These are phyloP conservation scores for Heliconius charithonia DNA, from an alignment of 2,888 invertebrate species.

Conservation along the genomic window DNA sequence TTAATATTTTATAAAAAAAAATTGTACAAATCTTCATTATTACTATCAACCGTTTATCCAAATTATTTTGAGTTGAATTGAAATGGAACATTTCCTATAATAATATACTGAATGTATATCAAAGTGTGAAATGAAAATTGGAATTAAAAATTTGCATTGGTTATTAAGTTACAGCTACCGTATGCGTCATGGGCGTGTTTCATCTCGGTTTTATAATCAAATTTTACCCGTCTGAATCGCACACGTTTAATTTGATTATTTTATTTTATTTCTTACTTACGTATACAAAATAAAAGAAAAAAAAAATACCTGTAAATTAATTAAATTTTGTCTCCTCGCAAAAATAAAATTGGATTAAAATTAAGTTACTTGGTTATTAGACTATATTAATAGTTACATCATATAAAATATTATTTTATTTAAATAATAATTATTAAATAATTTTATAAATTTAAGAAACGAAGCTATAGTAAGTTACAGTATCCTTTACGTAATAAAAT, in stretches of 20 bases:
- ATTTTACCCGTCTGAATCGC: not conserved
- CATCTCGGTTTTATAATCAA: not conserved
- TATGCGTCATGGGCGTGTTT: slow-evolving; percentile 1
- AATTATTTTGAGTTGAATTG: not conserved
- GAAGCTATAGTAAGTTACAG: not conserved
- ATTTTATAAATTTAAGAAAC: not conserved
- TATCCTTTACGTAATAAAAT: not conserved
- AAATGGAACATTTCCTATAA: not conserved
- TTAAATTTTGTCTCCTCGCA: not conserved
- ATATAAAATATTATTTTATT: too few species aligned
- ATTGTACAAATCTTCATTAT: too few species aligned
- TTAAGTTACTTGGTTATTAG: too few species aligned
- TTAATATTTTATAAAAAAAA: too few species aligned
- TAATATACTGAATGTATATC: too few species aligned
- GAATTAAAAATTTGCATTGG: slow-evolving; percentile 28
- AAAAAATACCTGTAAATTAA: not conserved
- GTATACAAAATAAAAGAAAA: not conserved
- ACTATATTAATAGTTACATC: too few species aligned
- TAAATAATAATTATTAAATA: too few species aligned
- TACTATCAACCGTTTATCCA: not conserved
- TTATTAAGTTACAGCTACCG: slow-evolving; percentile 23
- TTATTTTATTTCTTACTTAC: not conserved
- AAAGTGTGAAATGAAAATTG: slow-evolving; percentile 22
- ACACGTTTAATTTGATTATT: slow-evolving; percentile 5
- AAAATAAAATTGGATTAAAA: not conserved